Percentiles rank a stretch among this genome's conserved stretches.
Evolutionary conservation across 1,140 invertebrate species (phyloP).

Genomic region (Cyclargus thomasi): DNA sequence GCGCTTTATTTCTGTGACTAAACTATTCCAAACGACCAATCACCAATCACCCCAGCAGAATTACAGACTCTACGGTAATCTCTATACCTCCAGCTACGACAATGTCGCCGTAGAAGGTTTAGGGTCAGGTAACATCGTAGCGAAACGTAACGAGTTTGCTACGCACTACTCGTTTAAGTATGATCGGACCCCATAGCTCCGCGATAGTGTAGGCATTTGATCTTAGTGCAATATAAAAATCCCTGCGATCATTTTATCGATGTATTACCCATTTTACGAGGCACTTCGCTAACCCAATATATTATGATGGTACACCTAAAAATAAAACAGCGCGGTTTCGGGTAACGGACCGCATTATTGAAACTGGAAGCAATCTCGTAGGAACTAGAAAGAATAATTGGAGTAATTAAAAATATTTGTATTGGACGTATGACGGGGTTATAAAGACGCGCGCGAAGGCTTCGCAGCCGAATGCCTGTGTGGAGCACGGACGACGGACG

Average conservation of each 20-base stretch:
- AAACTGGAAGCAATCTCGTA: slow-evolving; percentile 63
- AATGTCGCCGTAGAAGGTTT: too few relatives aligned
- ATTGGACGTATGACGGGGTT: slow-evolving; percentile 10
- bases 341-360: slow-evolving; percentile 26
- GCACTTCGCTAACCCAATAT: background rate
- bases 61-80: too few relatives aligned
- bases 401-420: slow-evolving; percentile 56
- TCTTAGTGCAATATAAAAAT: background rate
- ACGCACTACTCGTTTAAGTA: too few relatives aligned
- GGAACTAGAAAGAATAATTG: slow-evolving; percentile 62
- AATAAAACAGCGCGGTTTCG: slow-evolving; percentile 23
- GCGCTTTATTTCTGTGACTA: too few relatives aligned
- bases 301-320: slow-evolving; percentile 27
- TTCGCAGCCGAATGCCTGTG: slow-evolving; percentile 25
- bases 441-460: slow-evolving; percentile 45
- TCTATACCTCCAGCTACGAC: too few relatives aligned
- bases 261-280: background rate
- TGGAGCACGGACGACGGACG: slow-evolving; percentile 20
- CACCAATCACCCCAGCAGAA: too few relatives aligned
- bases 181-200: too few relatives aligned
- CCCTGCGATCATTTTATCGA: background rate
- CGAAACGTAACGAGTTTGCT: too few relatives aligned
- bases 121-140: too few relatives aligned
- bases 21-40: too few relatives aligned
- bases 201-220: background rate